Base-by-base conservation (phyloP, 2,113 vertebrate species). In the Ictalurus punctatus region DNA sequence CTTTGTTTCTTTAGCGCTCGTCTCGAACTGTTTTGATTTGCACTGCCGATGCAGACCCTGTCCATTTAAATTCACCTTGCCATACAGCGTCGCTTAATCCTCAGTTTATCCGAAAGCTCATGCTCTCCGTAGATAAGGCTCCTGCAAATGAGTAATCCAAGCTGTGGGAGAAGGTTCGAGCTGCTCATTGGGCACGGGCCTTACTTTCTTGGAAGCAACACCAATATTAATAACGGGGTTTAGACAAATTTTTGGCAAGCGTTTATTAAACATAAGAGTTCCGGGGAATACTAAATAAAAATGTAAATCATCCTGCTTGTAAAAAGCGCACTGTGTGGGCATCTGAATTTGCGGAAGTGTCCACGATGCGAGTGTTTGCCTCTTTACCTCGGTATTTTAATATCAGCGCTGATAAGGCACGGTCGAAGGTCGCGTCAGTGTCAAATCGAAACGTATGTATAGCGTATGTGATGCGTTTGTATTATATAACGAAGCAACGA, bases 141-240 rank as follows among this genome's bases (percentile, higher is more conserved):
- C 67, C 81, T 76, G 87, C 67, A 84, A 84, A 88, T 84, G 87
- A 88, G 87, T 61, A 84, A 88, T 88, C 87, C 56, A 88, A 76
- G 87, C 81, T 84, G 27, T 74, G 78, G 79, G 65, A 74, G 67
- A 63, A 58, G 67, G 81, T 82, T 84, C 23, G 67, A 44, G 81
- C 87, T 63, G 87, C 81, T 59, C 79, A 37, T 80, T 48, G 65
- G 65, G 78, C 79, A 19, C 10, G 52, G 87, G 81, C 87, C 87
- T 84, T 14, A 56, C 81, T 30, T 61, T 71, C 21, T 83, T 34
- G 54, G 61, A 81, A 80, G 67, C 63, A 34, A 10, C 86, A 71
- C 63, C 63, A n/a, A 58, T 87, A 83, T 88, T 83, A 83, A 59
- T 83, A 63, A 83, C 13, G 34, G 34, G 34, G 81, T 44, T 63